phyloP scores from a whole-genome alignment of 2,888 invertebrate genomes.

The Ochlodes sylvanus region DNA sequence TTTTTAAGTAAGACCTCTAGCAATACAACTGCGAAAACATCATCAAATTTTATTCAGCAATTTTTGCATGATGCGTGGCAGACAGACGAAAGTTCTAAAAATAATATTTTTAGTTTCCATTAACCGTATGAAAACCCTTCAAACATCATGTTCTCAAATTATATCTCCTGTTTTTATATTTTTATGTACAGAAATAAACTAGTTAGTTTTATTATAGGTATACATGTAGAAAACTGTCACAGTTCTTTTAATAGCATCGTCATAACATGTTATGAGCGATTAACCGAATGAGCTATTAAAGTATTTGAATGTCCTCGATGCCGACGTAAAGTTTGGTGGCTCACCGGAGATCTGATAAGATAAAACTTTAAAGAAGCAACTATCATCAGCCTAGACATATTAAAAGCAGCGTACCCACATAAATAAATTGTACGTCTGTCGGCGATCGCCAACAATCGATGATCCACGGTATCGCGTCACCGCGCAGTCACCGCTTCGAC shows the following conservation, averaged over 20 bases:
- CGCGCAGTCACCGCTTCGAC: conserved; percentile 63
- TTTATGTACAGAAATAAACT: no score
- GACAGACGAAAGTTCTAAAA: no score
- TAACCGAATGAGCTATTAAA: not conserved
- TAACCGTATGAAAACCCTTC: no score
- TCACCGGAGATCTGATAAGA: conserved; percentile 8
- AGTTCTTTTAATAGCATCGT: not conserved
- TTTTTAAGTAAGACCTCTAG: no score
- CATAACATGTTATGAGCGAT: not conserved
- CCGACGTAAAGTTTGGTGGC: not conserved
- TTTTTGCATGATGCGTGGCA: no score
- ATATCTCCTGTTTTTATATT: no score
- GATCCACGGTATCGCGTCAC: conserved; percentile 68
- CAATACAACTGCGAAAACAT: no score
- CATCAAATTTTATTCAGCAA: no score
- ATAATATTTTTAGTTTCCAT: no score
- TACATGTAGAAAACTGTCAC: not conserved
- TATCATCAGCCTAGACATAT: conserved; percentile 58
- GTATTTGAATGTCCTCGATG: not conserved
- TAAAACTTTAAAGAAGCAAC: conserved; percentile 50
- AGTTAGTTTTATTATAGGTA: no score
- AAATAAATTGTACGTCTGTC: conserved; percentile 69
- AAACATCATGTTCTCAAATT: no score
- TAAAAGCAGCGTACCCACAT: conserved; percentile 57
- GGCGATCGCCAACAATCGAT: conserved; percentile 63